A percentile compares a stretch with the other conserved stretches of the same genome.
Evolutionary conservation across 2,888 invertebrate species (phyloP).

Genomic region (Germaria angustata): DNA sequence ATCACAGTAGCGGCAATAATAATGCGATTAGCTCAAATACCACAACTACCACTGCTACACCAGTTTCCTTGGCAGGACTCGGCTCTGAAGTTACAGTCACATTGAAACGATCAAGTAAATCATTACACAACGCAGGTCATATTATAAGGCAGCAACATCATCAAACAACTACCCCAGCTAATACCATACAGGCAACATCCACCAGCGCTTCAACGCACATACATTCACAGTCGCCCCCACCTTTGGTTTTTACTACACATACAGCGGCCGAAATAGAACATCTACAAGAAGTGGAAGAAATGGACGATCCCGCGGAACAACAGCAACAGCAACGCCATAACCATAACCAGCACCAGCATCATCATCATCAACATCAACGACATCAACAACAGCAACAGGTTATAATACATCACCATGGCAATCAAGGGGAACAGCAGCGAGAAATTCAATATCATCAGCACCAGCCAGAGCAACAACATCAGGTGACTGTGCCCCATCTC

Average conservation of each 20-base stretch:
- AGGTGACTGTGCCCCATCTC: slow-evolving; percentile 45
- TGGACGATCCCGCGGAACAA: slow-evolving; percentile 69
- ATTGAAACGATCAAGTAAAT: slow-evolving; percentile 73
- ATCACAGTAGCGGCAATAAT: slow-evolving; percentile 25
- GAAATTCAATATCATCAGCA: slow-evolving; percentile 60
- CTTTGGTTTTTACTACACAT: slow-evolving; percentile 72
- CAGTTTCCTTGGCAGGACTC: slow-evolving; percentile 76
- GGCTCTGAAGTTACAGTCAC: slow-evolving; percentile 78
- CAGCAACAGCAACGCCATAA: slow-evolving; percentile 67
- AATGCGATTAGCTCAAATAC: slow-evolving; percentile 48
- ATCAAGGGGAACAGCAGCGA: slow-evolving; percentile 55
- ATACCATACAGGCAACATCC: slow-evolving; percentile 62
- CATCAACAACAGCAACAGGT: slow-evolving; percentile 66
- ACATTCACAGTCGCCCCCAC: slow-evolving; percentile 75
- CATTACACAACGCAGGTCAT: slow-evolving; percentile 74
- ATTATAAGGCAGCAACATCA: slow-evolving; percentile 74
- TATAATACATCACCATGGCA: slow-evolving; percentile 68
- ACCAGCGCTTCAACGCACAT: slow-evolving; percentile 12
- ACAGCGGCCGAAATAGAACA: slow-evolving; percentile 63
- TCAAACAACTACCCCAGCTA: slow-evolving; percentile 51
- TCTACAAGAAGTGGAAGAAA: slow-evolving; percentile 67
- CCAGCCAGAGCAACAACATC: slow-evolving; percentile 51
- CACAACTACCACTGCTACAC: slow-evolving; percentile 67
- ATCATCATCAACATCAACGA: too few species aligned
- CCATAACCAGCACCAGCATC: slow-evolving; percentile 71